Percentiles rank a stretch among this genome's conserved stretches.
These are phyloP conservation scores for Spongilla lacustris DNA, from an alignment of 37 sponge, comb jelly and placozoan genomes.

Conservation along the genomic window DNA sequence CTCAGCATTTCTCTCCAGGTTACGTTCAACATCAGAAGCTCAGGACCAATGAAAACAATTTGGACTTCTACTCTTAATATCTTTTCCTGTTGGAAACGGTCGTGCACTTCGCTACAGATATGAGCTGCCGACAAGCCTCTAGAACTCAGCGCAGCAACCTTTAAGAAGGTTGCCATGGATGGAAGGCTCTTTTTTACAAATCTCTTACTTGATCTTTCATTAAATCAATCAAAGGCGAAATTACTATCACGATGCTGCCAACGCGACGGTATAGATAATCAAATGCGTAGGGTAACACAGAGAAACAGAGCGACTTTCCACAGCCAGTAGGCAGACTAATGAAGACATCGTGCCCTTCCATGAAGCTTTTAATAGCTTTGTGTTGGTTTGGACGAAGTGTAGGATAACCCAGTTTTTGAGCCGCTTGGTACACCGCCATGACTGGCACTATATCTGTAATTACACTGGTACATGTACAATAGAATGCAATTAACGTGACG, in stretches of 20 bases:
- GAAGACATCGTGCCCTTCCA: conserved; percentile 24
- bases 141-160: too few species aligned
- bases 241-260: background rate
- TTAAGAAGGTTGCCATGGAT: background rate
- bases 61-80: conserved; percentile 1
- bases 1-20: conserved; percentile 30
- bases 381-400: too few species aligned
- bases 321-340: conserved; percentile 31
- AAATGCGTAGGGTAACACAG: conserved; percentile 8
- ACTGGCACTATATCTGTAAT: too few species aligned
- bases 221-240: conserved; percentile 4
- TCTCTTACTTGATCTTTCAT: conserved; percentile 30
- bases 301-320: conserved; percentile 41
- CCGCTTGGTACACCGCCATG: too few species aligned
- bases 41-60: conserved; percentile 23
- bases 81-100: background rate
- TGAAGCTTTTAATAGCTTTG: conserved; percentile 1
- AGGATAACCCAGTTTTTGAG: too few species aligned
- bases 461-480: too few species aligned
- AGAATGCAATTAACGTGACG: too few species aligned
- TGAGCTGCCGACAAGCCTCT: too few species aligned
- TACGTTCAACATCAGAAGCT: background rate
- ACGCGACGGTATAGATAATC: background rate
- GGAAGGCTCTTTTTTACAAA: background rate
- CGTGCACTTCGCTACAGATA: too few species aligned